Base-by-base conservation (phyloP, 2,888 invertebrate species). In the Lacanobia wlatinum region DNA sequence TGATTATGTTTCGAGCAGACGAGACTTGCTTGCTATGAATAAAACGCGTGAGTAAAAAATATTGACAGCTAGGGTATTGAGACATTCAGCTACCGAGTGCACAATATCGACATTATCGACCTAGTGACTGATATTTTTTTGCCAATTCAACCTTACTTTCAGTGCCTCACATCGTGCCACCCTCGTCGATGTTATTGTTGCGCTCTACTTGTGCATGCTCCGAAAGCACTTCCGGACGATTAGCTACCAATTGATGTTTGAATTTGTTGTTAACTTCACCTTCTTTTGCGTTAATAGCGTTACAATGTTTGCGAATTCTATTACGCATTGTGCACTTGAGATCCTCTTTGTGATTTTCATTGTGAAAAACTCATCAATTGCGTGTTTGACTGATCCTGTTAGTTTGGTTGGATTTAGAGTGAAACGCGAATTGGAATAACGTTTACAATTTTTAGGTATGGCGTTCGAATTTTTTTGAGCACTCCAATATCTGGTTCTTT, bases 281-380 rank as follows among this genome's bases (percentile, higher is more conserved):
- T 95, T 93, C 95, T 94, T 94, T 95, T 93, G 94, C 94, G 94
- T 94, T 95, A 96, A 96, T 95, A 95, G 92, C 88, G 94, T 94
- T 95, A 95, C 93, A 94, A 95, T 96, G 92, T 96, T 95, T 95
- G 94, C 90, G 94, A 95, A 93, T 96, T 95, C 94, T 96, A 96
- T 96, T 96, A 95, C 95, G 92, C 93, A 93, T 96, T 96, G 95
- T 95, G 89, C 88, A 87, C 87, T 92, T 90, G 88, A 91, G 88
- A 84, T 88, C 84, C 87, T 87, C 90, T 90, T 92, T 92, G 90
- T 91, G 80, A 86, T 52, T 83, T 89, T 90, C 90, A 89, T 92
- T 92, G 92, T 90, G 85, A 88, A 87, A 83, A 90, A 90, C 93
- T 92, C 91, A 91, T 90, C 90, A 88, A 93, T 94, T 93, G 93